These are phyloP conservation scores for Bombus vancouverensis DNA, from an alignment of 1,140 invertebrate genomes.

Conservation along the genomic window DNA sequence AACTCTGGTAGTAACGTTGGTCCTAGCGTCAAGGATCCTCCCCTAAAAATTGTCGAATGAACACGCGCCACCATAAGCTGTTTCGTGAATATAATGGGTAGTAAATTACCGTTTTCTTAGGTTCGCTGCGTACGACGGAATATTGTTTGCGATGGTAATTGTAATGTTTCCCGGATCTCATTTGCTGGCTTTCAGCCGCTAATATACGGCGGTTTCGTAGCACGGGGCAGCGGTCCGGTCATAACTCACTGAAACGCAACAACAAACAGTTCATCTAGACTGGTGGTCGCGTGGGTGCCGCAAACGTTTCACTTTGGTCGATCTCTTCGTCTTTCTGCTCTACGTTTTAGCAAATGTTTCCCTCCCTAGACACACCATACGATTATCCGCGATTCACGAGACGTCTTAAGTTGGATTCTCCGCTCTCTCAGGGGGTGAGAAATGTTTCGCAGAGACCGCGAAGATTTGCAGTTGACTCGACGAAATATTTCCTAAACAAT, in stretches of 20 bases:
- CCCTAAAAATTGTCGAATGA: background rate
- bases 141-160: slow-evolving; percentile 77
- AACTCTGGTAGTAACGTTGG: too few species aligned
- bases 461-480: background rate
- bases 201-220: slow-evolving; percentile 72
- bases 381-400: background rate
- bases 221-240: slow-evolving; percentile 59
- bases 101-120: slow-evolving; percentile 73
- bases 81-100: slow-evolving; percentile 68
- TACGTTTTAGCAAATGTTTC: background rate
- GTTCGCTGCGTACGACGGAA: slow-evolving; percentile 51
- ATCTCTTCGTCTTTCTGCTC: slow-evolving; percentile 17
- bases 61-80: slow-evolving; percentile 4
- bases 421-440: background rate
- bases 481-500: background rate
- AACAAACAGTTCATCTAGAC: slow-evolving; percentile 77
- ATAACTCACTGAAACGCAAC: slow-evolving; percentile 75
- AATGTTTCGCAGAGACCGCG: too few species aligned
- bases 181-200: slow-evolving; percentile 75
- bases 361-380: background rate
- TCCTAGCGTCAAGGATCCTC: background rate
- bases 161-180: slow-evolving; percentile 77
- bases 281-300: slow-evolving; percentile 72
- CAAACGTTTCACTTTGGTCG: slow-evolving; percentile 70
- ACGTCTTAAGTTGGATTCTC: slow-evolving; percentile 9